phyloP scores from a whole-genome alignment of 2,888 invertebrate genomes.

The Tiliacea citrago region DNA sequence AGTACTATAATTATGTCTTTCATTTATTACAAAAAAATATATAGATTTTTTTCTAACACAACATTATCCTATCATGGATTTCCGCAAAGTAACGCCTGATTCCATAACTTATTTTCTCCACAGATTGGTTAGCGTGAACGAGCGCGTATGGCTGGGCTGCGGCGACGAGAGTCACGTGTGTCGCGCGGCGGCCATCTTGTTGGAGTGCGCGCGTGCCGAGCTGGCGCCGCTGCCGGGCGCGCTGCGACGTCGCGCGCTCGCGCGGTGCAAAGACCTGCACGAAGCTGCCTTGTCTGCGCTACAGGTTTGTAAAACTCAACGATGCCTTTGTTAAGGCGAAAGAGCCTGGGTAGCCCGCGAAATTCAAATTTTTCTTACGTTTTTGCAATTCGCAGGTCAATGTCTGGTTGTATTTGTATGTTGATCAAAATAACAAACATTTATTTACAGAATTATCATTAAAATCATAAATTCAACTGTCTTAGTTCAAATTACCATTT shows the following conservation, averaged over 20 bases:
- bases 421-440: not conserved
- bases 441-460: not conserved
- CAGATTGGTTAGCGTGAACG: conserved; percentile 94
- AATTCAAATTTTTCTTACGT: not conserved
- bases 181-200: conserved; percentile 93
- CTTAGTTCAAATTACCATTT: not conserved
- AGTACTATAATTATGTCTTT: too few relatives aligned
- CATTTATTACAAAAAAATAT: too few relatives aligned
- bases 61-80: too few relatives aligned
- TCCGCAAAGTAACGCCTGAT: not conserved
- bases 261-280: conserved; percentile 86
- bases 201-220: conserved; percentile 92
- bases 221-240: conserved; percentile 90
- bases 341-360: not conserved
- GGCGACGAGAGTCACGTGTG: conserved; percentile 96
- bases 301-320: conserved; percentile 66
- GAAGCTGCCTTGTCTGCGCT: conserved; percentile 84
- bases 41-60: too few relatives aligned
- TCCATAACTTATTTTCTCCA: not conserved
- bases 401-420: not conserved
- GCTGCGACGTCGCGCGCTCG: conserved; percentile 82
- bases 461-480: not conserved
- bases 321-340: not conserved
- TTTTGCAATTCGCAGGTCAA: not conserved
- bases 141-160: conserved; percentile 96